Evolutionary conservation across 2,888 invertebrate species (phyloP).

Genomic region (Oxyteleia sp.): DNA sequence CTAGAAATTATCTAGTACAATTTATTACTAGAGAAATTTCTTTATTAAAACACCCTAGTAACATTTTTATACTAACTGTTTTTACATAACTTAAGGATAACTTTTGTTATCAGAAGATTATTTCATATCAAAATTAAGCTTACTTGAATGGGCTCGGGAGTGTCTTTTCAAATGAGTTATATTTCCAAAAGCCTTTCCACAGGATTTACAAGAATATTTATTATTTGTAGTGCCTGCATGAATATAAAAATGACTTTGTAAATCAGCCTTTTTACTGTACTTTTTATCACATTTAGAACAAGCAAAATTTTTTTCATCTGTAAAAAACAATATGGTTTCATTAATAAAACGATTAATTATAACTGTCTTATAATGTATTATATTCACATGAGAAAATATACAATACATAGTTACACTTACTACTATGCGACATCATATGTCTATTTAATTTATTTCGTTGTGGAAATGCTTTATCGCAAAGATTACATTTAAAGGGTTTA

Average conservation of each 20-base stretch:
- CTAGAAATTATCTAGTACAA: too few relatives aligned
- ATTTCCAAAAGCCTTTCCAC: slow-evolving; percentile 91
- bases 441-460: slow-evolving; percentile 91
- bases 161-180: slow-evolving; percentile 92
- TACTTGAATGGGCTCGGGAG: slow-evolving; percentile 91
- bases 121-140: slow-evolving; percentile 70
- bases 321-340: slow-evolving; percentile 73
- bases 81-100: too few relatives aligned
- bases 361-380: too few relatives aligned
- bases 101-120: too few relatives aligned
- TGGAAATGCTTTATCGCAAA: slow-evolving; percentile 91
- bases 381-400: too few relatives aligned
- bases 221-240: slow-evolving; percentile 88
- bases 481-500: slow-evolving; percentile 89
- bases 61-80: too few relatives aligned
- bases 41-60: too few relatives aligned
- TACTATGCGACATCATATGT: slow-evolving; percentile 88
- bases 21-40: too few relatives aligned
- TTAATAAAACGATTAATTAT: too few relatives aligned
- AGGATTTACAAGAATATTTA: slow-evolving; percentile 90
- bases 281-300: slow-evolving; percentile 90
- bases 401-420: slow-evolving; percentile 78
- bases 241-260: slow-evolving; percentile 89
- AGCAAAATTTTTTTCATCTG: slow-evolving; percentile 89
- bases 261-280: slow-evolving; percentile 89